Base-by-base conservation (phyloP, 2,888 invertebrate species). In the Stictocephala bisonia region DNA sequence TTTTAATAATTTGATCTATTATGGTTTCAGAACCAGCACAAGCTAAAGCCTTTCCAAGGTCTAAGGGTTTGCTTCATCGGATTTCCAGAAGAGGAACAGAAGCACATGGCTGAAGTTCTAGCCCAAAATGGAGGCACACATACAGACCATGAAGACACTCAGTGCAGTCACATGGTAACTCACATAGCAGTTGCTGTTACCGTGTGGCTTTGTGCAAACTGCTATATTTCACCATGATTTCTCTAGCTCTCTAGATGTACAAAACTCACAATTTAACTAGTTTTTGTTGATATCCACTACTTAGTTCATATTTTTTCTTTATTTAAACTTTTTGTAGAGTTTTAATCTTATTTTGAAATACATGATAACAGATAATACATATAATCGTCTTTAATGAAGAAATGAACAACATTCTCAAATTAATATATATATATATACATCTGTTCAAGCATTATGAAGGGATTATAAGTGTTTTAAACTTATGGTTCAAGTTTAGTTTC, bases 91-190 rank as follows among this genome's bases (percentile, higher is more conserved):
- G 95, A 96, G 80, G 97, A 97, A 84, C 91, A 92, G 82, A 90
- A 90, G 81, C 96, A 97, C 83, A 97, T 97, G 96, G 91, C 91
- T 75, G 95, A 96, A 82, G 90, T 96, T 79, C 88, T 97, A 74
- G 87, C 91, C 80, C 90, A 91, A 82, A 96, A 97, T 85, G 95
- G 94, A 81, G 96, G 95, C 72, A 90, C 91, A 76, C 88, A 90
- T 75, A 90, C 92, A 75, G 89, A 90, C 50, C 86, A 91, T 78
- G 93, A 93, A 79, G 95, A 96, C 87, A 88, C 92, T 20, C 89
- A 90, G 82, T 95, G 95, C 84, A 94, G 96, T 50, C 97, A 98
- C 86, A 91, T 97, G 84, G 96, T 98, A 87, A 92, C n/a, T n/a
- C n/a, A n/a, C n/a, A n/a, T n/a, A n/a, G n/a, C n/a, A n/a, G n/a